Percentiles rank a stretch among this genome's conserved stretches.
Conservation (phyloP, 2,888 invertebrate species). For the Netelia melanura region DNA sequence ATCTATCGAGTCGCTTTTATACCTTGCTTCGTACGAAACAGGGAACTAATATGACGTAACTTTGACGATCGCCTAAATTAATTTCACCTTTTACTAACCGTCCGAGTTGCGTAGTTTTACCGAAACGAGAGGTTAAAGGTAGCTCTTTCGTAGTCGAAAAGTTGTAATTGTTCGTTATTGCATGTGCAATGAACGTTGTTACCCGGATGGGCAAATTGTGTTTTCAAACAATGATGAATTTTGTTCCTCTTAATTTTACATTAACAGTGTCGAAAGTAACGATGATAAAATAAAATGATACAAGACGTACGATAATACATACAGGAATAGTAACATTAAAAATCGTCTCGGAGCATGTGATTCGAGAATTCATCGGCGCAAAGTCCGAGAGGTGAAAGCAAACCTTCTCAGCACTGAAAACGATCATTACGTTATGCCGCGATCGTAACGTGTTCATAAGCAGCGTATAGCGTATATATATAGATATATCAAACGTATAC, state of each 20-base stretch:
- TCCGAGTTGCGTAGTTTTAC: neutral
- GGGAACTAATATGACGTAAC: neutral
- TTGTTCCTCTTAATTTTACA: neutral
- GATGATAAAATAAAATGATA: neutral
- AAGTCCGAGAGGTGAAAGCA: conserved; percentile 66
- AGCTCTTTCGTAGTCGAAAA: neutral
- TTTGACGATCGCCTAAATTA: neutral
- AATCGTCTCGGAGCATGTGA: conserved; percentile 23
- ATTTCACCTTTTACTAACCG: neutral
- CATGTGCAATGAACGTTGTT: neutral
- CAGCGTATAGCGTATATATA: conserved; percentile 28
- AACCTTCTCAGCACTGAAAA: conserved; percentile 45
- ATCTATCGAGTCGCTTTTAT: too few relatives aligned
- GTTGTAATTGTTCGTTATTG: neutral
- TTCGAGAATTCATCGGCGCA: conserved; percentile 26
- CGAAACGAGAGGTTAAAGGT: neutral
- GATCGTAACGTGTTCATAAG: conserved; percentile 17
- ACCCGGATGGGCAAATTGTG: too few relatives aligned
- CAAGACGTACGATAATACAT: neutral
- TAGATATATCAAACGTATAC: conserved; percentile 20
- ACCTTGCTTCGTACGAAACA: too few relatives aligned
- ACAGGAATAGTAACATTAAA: neutral
- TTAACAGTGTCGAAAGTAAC: neutral
- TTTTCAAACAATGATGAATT: too few relatives aligned
- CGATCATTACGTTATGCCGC: conserved; percentile 38